Percentiles rank a stretch among this genome's conserved stretches.
Evolutionary conservation across 2,797 vertebrate species (phyloP).

Genomic region (Diceros bicornis): DNA sequence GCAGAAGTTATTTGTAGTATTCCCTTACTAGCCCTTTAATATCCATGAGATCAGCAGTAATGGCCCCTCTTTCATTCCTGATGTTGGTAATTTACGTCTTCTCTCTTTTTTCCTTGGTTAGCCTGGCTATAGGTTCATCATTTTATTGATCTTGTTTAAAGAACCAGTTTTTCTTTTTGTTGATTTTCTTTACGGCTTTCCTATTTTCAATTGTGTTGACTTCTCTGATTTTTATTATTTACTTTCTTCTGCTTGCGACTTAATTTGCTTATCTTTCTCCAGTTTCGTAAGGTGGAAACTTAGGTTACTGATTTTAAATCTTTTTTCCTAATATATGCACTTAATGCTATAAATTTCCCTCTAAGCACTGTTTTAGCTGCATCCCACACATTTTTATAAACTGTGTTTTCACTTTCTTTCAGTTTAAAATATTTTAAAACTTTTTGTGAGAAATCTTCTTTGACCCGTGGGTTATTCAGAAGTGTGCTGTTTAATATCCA

Average conservation of each 20-base stretch:
- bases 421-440: background rate
- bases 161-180: constrained; percentile 9
- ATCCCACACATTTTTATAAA: background rate
- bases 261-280: background rate
- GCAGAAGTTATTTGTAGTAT: background rate
- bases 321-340: background rate
- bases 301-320: background rate
- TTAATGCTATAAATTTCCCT: background rate
- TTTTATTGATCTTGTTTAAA: constrained; percentile 13
- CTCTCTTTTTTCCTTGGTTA: background rate
- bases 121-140: background rate
- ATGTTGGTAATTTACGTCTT: background rate
- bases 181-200: background rate
- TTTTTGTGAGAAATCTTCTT: background rate
- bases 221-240: background rate
- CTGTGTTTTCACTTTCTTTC: background rate
- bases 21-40: background rate
- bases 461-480: background rate
- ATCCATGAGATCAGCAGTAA: background rate
- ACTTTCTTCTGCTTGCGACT: background rate
- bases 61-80: background rate
- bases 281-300: background rate
- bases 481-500: background rate
- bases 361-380: background rate
- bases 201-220: background rate